Evolutionary conservation across 1,140 invertebrate species (phyloP), one percentile per base, ranked within the genome.

Genomic region (Phymastichus coffea): DNA sequence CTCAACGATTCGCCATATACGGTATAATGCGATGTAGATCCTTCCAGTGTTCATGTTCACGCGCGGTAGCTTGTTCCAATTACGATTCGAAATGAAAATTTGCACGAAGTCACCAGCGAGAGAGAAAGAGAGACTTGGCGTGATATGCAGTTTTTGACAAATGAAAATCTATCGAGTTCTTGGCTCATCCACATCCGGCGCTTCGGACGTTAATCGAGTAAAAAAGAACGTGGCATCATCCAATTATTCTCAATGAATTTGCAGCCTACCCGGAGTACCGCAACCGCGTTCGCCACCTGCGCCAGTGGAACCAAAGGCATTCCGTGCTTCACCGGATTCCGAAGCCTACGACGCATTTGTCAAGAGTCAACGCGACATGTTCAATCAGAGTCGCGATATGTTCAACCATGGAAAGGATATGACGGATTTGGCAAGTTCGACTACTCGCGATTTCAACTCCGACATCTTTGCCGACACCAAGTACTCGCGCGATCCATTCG

Each of bases 261-360:
- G 48, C 53, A 80, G 76, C 61, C 78, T 79, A 76, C 76, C 74
- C 47, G 73, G 72, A 66, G 72, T 76, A 57, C 73, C 76, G 6
- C 78, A 82, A 54, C 80, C 81, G 6, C 76, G 82, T 55, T 87
- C 60, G 76, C 88, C 65, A 65, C 89, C 81, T 64, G 85, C 81
- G 0, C 90, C 91, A 19, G 85, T 92, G 12, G 90, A 93, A 68
- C 85, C 83, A 0, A 83, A 85, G 63, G 83, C 82, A 1, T 87
- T 87, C 69, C 79, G 86, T 26, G 82, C 84, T 12, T 88, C 87
- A 38, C 87, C 86, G 73, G 86, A 86, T 43, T 85, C 83, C 0
- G 83, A 87, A 30, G 75, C 81, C 40, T 83, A 82, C 63, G 83
- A 87, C 12, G 72, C 79, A 26, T 80, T 78, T 10, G 63, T 73